Percentiles rank a stretch among this genome's conserved stretches.
These are phyloP conservation scores for Drosophila teissieri DNA, from an alignment of 1,140 invertebrate species.

Conservation along the genomic window DNA sequence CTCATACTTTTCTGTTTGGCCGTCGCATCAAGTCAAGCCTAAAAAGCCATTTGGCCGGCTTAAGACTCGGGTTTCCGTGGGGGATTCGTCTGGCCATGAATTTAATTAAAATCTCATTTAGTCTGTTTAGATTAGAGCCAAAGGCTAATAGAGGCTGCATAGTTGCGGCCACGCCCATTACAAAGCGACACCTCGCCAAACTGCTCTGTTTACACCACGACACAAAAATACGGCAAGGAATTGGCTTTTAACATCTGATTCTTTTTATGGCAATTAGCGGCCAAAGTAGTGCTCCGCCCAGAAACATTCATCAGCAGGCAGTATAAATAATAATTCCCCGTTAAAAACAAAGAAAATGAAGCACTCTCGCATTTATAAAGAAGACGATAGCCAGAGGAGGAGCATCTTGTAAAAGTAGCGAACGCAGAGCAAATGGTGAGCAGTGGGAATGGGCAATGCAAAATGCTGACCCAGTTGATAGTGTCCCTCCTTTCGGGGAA, in stretches of 20 bases:
- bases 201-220: conserved; percentile 16
- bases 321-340: conserved; percentile 69
- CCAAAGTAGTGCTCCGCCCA: conserved; percentile 17
- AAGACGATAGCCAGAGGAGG: not conserved
- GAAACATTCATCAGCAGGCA: conserved; percentile 53
- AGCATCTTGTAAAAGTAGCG: conserved; percentile 3
- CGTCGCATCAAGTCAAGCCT: conserved; percentile 39
- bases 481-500: conserved; percentile 8
- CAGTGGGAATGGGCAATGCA: conserved; percentile 1
- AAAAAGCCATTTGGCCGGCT: conserved; percentile 38
- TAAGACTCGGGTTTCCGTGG: conserved; percentile 21
- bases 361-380: conserved; percentile 22
- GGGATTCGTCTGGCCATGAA: conserved; percentile 64
- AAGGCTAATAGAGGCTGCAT: conserved; percentile 47
- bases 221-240: conserved; percentile 3
- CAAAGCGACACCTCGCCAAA: conserved; percentile 10
- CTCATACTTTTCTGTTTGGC: conserved; percentile 35
- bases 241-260: conserved; percentile 36
- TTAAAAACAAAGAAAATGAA: conserved; percentile 23
- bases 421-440: not conserved
- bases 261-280: conserved; percentile 56
- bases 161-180: conserved; percentile 10
- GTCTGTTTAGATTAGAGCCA: conserved; percentile 37
- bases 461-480: conserved; percentile 27
- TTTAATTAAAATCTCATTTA: conserved; percentile 76